A percentile compares a stretch with the other conserved stretches of the same genome.
Evolutionary conservation across 1,140 invertebrate genomes (phyloP).

Genomic region (Oedothorax gibbosus): DNA sequence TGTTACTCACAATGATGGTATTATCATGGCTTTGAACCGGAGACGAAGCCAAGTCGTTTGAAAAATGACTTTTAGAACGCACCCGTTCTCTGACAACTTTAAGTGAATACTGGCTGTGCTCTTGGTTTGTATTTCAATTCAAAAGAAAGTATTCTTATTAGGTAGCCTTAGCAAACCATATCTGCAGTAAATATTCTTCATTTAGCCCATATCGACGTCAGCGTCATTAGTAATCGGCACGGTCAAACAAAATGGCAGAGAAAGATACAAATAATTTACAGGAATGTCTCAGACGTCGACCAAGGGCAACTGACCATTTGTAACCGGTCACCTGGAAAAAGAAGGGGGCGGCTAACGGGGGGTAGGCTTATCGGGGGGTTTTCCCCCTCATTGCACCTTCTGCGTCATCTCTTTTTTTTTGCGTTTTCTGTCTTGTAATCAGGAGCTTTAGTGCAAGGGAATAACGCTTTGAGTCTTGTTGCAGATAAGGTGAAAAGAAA

Average conservation of each 20-base stretch:
- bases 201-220: not conserved
- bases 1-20: no score
- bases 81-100: no score
- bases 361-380: slow-evolving; percentile 38
- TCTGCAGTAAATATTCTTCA: no score
- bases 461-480: not conserved
- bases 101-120: no score
- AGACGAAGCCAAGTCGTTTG: no score
- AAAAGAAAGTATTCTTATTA: no score
- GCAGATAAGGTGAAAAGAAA: no score
- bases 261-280: slow-evolving; percentile 49
- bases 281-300: slow-evolving; percentile 30
- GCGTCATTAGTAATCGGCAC: not conserved
- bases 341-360: no score
- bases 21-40: no score
- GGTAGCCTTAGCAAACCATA: no score
- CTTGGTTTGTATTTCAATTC: no score
- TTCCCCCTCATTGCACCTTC: slow-evolving; percentile 49
- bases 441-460: not conserved
- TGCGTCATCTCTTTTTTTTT: slow-evolving; percentile 44
- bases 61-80: no score
- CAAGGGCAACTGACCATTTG: slow-evolving; percentile 44
- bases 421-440: not conserved
- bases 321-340: slow-evolving; percentile 53
- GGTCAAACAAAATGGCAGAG: not conserved